A percentile compares a stretch with the other conserved stretches of the same genome.
phyloP scores from a whole-genome alignment of 2,888 invertebrate species.

The Lumbricus terrestris region DNA sequence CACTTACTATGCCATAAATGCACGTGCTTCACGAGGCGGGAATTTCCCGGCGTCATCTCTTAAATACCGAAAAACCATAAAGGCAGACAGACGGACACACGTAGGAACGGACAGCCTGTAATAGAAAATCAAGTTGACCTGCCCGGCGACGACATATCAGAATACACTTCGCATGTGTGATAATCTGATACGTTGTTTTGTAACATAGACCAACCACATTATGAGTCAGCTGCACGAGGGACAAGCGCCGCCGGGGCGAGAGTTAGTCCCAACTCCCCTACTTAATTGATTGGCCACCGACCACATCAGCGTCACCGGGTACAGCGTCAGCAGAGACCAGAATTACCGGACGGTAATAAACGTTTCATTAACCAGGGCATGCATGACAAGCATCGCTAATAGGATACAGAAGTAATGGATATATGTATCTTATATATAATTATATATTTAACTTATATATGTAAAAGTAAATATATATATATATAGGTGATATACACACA shows the following conservation, averaged over 20 bases:
- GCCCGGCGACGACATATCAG: background rate
- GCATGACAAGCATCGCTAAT: background rate
- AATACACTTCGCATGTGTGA: background rate
- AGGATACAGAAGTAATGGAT: background rate
- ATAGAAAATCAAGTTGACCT: background rate
- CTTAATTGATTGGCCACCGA: background rate
- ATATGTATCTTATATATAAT: background rate
- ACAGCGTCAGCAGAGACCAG: background rate
- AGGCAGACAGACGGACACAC: background rate
- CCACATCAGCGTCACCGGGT: background rate
- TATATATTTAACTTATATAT: no score
- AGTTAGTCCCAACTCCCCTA: background rate
- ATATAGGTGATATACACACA: no score
- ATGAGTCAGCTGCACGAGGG: background rate
- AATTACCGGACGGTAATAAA: background rate
- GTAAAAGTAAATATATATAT: no score
- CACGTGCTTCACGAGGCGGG: constrained; percentile 3
- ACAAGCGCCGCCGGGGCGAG: background rate
- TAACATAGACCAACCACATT: background rate
- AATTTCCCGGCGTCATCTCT: background rate
- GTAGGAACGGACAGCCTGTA: background rate
- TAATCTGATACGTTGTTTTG: background rate
- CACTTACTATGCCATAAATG: background rate
- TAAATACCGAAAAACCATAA: background rate
- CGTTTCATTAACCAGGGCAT: constrained; percentile 3